Evolutionary conservation across 2,113 vertebrate species (phyloP), one percentile per base, ranked within the genome.

Genomic region (Falcunculus frontatus): DNA sequence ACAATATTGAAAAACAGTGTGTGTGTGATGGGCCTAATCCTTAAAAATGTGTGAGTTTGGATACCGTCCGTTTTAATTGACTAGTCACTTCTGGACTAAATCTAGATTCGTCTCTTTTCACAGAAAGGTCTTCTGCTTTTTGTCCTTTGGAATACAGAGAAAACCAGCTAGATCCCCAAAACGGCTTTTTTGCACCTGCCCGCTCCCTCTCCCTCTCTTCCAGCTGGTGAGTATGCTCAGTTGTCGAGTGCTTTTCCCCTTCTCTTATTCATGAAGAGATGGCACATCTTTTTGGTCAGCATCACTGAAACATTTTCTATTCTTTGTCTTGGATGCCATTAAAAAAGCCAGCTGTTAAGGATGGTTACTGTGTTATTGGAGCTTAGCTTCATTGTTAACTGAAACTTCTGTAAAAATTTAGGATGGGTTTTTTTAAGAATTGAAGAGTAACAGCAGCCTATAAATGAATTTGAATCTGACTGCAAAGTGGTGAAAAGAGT

Each of bases 201-300:
- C 67, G 13, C 63, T 93, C 42, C 63, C 33, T 85, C n/a, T 88
- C n/a, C 49, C 57, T 74, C 74, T 80, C 50, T 91, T 91, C 84
- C 84, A 91, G 78, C 78, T 94, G 93, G 70, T 95, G 57, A 95
- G 84, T 79, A 46, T 33, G 64, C 49, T 89, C 59, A 79, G 62
- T 82, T 93, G 16, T 94, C 12, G 19, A 89, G n/a, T 85, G 65
- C 50, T 94, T 91, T 91, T 73, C 35, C 19, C 47, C 75, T 93
- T 96, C 50, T 87, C 35, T 95, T 93, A 82, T 94, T 95, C 53
- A 95, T 93, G 82, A 90, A 85, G 84, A 39, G 70, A 91, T 84
- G 57, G 67, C 74, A 57, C 46, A 57, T 94, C 70, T 95, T 87
- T 90, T 87, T 80, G 70, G 89, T 95, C 84, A 89, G 21, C 59